phyloP scores from a whole-genome alignment of 35 echinoderm and acorn worm species.

The Chiridota heheva region DNA sequence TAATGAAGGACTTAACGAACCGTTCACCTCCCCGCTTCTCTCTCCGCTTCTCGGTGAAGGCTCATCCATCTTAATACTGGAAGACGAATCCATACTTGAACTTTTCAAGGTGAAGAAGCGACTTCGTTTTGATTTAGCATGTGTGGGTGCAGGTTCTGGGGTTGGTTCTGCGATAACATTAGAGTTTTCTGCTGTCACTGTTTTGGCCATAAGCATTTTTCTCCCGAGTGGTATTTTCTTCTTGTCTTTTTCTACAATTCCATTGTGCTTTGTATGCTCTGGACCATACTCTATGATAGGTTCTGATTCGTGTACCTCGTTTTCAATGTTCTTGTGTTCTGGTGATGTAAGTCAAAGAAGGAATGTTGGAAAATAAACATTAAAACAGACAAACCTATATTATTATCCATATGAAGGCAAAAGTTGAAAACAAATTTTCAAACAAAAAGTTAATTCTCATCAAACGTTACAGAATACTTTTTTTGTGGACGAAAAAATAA shows the following conservation, averaged over 20 bases:
- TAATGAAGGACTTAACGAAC: constrained; percentile 61
- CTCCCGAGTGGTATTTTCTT: constrained; percentile 62
- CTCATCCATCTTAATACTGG: constrained; percentile 39
- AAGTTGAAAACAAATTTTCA: too few species aligned
- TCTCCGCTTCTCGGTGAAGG: constrained; percentile 3
- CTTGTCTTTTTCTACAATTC: constrained; percentile 72
- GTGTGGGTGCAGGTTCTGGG: constrained; percentile 25
- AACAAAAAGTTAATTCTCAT: too few species aligned
- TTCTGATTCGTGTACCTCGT: constrained; percentile 52
- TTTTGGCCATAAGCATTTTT: constrained; percentile 70
- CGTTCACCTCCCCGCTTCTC: constrained; percentile 48
- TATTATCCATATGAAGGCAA: too few species aligned
- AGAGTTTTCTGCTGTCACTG: constrained; percentile 57
- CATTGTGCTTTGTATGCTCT: constrained; percentile 40
- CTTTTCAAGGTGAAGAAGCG: constrained; percentile 86
- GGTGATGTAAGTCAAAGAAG: too few species aligned
- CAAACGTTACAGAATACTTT: too few species aligned
- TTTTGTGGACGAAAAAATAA: too few species aligned
- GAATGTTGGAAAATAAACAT: too few species aligned
- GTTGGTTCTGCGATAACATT: constrained; percentile 43
- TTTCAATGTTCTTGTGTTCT: constrained; percentile 81
- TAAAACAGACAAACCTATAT: too few species aligned
- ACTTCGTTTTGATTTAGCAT: constrained; percentile 76
- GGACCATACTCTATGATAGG: constrained; percentile 64
- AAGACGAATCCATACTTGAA: constrained; percentile 72